These are phyloP conservation scores for Lepus europaeus DNA, from an alignment of 2,113 vertebrate species.

Conservation along the genomic window DNA sequence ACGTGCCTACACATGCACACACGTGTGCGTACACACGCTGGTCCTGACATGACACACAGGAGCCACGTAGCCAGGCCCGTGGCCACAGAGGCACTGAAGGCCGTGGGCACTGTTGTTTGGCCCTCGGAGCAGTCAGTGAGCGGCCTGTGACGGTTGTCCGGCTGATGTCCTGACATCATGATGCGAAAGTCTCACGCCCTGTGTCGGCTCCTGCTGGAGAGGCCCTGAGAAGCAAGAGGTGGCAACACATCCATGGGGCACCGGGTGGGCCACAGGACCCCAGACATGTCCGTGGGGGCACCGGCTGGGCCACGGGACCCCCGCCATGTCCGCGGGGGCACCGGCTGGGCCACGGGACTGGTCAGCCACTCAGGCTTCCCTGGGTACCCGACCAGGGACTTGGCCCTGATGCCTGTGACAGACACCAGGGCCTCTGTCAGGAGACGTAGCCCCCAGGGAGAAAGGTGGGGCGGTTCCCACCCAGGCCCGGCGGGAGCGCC, in stretches of 20 bases:
- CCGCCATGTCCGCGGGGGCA: no score
- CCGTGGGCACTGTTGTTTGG: rapidly evolving
- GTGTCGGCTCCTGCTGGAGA: neutral
- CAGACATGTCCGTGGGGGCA: no score
- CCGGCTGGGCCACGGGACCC: no score
- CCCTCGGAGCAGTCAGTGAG: neutral
- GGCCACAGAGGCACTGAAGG: no score
- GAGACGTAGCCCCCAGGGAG: neutral
- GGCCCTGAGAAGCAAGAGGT: neutral
- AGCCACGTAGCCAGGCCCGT: no score
- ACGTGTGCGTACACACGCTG: no score
- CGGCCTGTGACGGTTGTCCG: rapidly evolving
- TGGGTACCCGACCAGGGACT: neutral
- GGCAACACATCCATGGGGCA: no score
- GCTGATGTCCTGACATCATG: neutral
- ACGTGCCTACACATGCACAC: no score
- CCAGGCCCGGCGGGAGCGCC: no score
- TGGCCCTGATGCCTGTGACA: neutral
- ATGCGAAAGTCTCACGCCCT: neutral
- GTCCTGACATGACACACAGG: no score
- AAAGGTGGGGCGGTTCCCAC: neutral
- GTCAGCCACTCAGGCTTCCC: neutral
- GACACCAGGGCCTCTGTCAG: neutral
- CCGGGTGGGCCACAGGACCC: no score
- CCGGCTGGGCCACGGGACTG: rapidly evolving